phyloP scores from a whole-genome alignment of 2,797 vertebrate species.

The Ctenosaura bakeri region DNA sequence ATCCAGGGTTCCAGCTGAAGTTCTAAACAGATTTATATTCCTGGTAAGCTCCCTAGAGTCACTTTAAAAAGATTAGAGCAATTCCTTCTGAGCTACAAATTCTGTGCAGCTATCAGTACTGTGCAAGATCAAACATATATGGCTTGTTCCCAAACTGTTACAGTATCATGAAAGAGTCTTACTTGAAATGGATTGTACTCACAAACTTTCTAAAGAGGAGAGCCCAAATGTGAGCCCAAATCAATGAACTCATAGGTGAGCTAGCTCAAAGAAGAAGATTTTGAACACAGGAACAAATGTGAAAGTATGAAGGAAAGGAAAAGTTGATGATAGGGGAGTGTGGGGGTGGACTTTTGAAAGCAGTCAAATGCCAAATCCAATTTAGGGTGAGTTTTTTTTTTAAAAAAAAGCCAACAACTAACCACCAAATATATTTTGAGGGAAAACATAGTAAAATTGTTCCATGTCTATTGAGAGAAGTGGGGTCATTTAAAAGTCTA shows the following conservation, averaged over 20 bases:
- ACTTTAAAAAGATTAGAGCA: constrained; percentile 22
- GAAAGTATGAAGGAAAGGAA: rapidly evolving
- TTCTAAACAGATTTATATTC: constrained; percentile 34
- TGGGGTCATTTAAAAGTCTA: too few species aligned
- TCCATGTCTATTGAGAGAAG: too few species aligned
- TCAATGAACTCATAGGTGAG: background rate
- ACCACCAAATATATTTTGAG: too few species aligned
- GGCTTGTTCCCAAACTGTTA: background rate
- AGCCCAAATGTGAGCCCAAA: background rate
- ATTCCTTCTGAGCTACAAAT: constrained; percentile 28
- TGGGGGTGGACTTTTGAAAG: background rate
- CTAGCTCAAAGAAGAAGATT: background rate
- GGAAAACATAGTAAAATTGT: too few species aligned
- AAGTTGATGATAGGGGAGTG: background rate
- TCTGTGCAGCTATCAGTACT: background rate
- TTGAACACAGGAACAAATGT: background rate
- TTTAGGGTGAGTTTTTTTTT: constrained; percentile 10
- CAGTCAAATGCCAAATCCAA: constrained; percentile 22
- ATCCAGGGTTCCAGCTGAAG: constrained; percentile 12
- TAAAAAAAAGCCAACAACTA: too few species aligned
- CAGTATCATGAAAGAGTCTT: background rate
- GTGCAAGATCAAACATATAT: constrained; percentile 22
- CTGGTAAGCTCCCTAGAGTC: background rate
- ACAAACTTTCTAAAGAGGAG: background rate
- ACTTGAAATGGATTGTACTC: background rate